These are phyloP conservation scores for Shinisaurus crocodilurus DNA, from an alignment of 2,113 vertebrate species.

Conservation along the genomic window DNA sequence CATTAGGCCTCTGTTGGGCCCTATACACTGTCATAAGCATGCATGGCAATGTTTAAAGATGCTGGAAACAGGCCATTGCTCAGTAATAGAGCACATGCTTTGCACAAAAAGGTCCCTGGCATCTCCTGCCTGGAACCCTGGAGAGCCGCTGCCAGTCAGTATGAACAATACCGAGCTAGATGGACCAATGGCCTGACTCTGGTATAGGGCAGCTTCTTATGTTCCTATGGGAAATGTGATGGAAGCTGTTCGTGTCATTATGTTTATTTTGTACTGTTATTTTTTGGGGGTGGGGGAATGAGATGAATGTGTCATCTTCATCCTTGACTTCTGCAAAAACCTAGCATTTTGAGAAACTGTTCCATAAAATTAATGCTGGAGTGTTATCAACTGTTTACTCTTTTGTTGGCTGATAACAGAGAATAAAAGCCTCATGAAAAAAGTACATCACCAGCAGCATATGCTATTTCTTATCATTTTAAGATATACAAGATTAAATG, in stretches of 20 bases:
- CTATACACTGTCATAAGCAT: neutral
- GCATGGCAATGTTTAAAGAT: neutral
- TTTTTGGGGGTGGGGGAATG: conserved; percentile 68
- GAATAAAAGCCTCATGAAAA: conserved; percentile 68
- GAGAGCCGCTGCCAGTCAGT: neutral
- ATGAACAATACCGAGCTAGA: neutral
- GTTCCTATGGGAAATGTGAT: neutral
- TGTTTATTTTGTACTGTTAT: conserved; percentile 61
- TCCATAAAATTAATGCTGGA: conserved; percentile 57
- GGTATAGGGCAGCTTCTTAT: neutral
- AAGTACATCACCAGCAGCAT: conserved; percentile 67
- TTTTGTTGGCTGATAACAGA: conserved; percentile 64
- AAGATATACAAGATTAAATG: conserved; percentile 69
- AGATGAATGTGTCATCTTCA: conserved; percentile 45
- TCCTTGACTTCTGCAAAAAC: conserved; percentile 65
- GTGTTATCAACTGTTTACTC: conserved; percentile 68
- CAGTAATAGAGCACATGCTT: neutral
- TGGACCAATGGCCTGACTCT: neutral
- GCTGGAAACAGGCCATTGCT: neutral
- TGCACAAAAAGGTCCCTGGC: neutral
- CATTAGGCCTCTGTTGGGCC: neutral
- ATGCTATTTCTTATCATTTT: conserved; percentile 70
- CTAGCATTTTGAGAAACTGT: conserved; percentile 61
- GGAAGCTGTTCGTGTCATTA: neutral
- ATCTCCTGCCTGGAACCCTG: neutral